Evolutionary conservation across 1,140 invertebrate species (phyloP), one percentile per base, ranked within the genome.

Genomic region (Pogonomyrmex californicus): DNA sequence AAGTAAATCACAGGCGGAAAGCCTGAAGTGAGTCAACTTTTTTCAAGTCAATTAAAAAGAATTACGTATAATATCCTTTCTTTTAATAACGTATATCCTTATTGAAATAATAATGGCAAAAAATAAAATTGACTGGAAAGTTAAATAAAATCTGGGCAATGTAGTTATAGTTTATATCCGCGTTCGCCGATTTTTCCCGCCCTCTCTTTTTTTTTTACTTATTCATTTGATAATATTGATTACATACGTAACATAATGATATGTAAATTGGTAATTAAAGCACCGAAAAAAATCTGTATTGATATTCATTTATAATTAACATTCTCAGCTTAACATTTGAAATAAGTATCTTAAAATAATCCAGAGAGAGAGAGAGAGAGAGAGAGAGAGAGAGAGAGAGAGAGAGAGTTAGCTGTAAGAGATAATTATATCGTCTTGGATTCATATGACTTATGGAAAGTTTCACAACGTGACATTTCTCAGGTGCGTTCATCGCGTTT

Each of bases 391-490:
- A n/a, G n/a, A n/a, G n/a, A n/a, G n/a, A n/a, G n/a, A n/a, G n/a
- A n/a, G n/a, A 1, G 17, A 60, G 23, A 17, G 54, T 9, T 30
- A 58, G 56, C 36, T 75, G 51, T 12, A 41, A 44, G 14, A 44
- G 12, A 44, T 56, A 76, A 76, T 60, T 38, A 14, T 7, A 79
- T 38, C 7, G 14, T 33, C 30, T 14, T 33, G 63, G 23, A 70
- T 70, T 44, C 58, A 17, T 56, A 36, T 14, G 23, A 68, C 9
- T 68, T 81, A 70, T 81, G 47, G 65, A 81, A 70, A 56, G n/a
- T 68, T 41, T 68, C 38, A 30, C 65, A 41, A 54, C 14, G 36
- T 33, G 14, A 36, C 49, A 41, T 51, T 51, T 79, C 36, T 38
- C 17, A 41, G 49, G 41, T 36, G 23, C 41, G 12, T 47, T 73